A percentile compares a stretch with the other conserved stretches of the same genome.
phyloP scores from a whole-genome alignment of 2,888 invertebrate species.

The Dione vanillae region DNA sequence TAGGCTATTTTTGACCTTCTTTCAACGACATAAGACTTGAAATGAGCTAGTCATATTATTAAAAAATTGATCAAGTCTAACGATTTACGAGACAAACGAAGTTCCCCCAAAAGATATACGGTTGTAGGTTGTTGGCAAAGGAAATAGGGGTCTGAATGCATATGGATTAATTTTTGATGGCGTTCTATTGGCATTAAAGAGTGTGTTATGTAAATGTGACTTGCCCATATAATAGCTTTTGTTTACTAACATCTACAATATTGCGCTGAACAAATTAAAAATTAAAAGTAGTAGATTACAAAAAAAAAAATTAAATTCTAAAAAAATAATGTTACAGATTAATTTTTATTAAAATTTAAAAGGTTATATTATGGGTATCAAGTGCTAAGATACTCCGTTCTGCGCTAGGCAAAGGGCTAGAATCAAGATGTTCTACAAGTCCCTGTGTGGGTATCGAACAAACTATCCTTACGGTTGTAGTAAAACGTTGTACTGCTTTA shows the following conservation, averaged over 20 bases:
- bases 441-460: too few relatives aligned
- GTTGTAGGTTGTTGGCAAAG: constrained; percentile 35
- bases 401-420: too few relatives aligned
- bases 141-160: constrained; percentile 35
- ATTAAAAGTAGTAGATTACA: too few relatives aligned
- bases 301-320: too few relatives aligned
- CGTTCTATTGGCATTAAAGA: constrained; percentile 14
- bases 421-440: too few relatives aligned
- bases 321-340: too few relatives aligned
- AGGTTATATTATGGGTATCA: too few relatives aligned
- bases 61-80: constrained; percentile 28
- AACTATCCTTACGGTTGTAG: background rate
- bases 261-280: too few relatives aligned
- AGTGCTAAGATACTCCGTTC: too few relatives aligned
- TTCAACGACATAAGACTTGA: constrained; percentile 25
- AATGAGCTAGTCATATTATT: constrained; percentile 10
- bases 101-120: constrained; percentile 39
- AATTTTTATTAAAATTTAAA: too few relatives aligned
- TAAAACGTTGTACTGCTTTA: background rate
- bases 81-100: constrained; percentile 37
- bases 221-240: background rate
- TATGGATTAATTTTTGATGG: constrained; percentile 36
- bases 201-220: background rate
- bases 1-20: constrained; percentile 26
- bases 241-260: too few relatives aligned